These are phyloP conservation scores for Ostrea denselamellosa DNA, from an alignment of 1,140 invertebrate genomes.

Conservation along the genomic window DNA sequence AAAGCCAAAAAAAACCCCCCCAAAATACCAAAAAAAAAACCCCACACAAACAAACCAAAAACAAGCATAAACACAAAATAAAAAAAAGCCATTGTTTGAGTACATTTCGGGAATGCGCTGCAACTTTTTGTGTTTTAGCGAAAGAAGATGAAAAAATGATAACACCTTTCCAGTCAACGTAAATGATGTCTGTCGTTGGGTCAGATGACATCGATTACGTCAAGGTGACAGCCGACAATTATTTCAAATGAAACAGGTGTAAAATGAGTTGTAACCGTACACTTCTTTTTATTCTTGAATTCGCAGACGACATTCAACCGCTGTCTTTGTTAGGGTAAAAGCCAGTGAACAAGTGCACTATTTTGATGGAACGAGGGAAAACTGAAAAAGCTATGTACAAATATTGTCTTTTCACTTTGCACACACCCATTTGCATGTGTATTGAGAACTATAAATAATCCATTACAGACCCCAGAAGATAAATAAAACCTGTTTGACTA, in stretches of 20 bases:
- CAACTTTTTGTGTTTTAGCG: not conserved
- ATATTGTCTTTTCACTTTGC: slow-evolving; percentile 11
- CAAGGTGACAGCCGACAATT: not conserved
- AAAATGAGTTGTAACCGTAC: not conserved
- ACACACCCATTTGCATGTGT: slow-evolving; percentile 20
- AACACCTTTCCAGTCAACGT: not conserved
- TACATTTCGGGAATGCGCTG: too few relatives aligned
- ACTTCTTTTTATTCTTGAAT: not conserved
- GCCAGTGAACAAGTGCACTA: not conserved
- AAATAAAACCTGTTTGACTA: not conserved
- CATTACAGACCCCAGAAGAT: not conserved
- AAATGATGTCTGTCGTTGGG: not conserved
- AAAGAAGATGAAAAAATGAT: not conserved
- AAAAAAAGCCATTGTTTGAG: too few relatives aligned
- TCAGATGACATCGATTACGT: slow-evolving; percentile 11
- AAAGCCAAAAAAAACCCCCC: too few relatives aligned
- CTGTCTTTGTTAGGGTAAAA: not conserved
- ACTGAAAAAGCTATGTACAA: not conserved
- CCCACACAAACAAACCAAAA: too few relatives aligned
- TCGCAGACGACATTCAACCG: slow-evolving; percentile 1
- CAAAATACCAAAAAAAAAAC: too few relatives aligned
- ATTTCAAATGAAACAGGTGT: slow-evolving; percentile 4
- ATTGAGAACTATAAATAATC: slow-evolving; percentile 34
- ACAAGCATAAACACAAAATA: too few relatives aligned
- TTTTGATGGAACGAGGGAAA: not conserved